Base-by-base conservation (phyloP, 37 sponge, comb jelly and placozoan species). In the Aplysina aerophoba region DNA sequence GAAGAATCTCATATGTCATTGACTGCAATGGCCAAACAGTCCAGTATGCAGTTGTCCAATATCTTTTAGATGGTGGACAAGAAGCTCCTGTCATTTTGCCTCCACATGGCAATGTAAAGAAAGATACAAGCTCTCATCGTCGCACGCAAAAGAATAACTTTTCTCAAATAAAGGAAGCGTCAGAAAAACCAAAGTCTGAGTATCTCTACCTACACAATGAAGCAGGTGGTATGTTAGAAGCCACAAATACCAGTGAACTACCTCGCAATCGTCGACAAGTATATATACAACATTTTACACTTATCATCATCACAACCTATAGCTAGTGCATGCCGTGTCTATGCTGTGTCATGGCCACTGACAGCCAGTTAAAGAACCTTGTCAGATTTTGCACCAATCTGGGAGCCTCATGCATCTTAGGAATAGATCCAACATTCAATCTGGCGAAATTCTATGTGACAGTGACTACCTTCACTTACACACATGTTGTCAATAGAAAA, bases 371-470 rank as follows among this genome's bases (percentile, higher is more conserved):
- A 25, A 54, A 78, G 54, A 78, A 31, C 27, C 24, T 36, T 15
- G 24, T 21, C 72, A n/a, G 33, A 71, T 71, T 71, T 71, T 71
- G 72, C 72, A 71, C 72, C 31, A 25, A 71, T 25, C 31, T 4
- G 15, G 31, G 79, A 40, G 79, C 54, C 38, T 54, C 54, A 6
- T 78, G 79, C 38, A 28, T 78, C 38, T 78, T 78, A 20, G 79
- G 79, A 37, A 78, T 78, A 78, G 79, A 78, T 78, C 54, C 79
- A 78, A 78, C 79, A 55, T 78, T 78, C 54, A 78, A 78, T 24
- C 38, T 78, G n/a, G 72, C 34, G 35, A 71, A 71, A 25, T 71
- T 71, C 35, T 36, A 40, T n/a, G 79, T 78, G 54, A 78, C 79
- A 27, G 79, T 78, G 16, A 78, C 55, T 37, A 31, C 44, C 1